Evolutionary conservation across 2,113 vertebrate species (phyloP).

Genomic region (Zapornia atra): DNA sequence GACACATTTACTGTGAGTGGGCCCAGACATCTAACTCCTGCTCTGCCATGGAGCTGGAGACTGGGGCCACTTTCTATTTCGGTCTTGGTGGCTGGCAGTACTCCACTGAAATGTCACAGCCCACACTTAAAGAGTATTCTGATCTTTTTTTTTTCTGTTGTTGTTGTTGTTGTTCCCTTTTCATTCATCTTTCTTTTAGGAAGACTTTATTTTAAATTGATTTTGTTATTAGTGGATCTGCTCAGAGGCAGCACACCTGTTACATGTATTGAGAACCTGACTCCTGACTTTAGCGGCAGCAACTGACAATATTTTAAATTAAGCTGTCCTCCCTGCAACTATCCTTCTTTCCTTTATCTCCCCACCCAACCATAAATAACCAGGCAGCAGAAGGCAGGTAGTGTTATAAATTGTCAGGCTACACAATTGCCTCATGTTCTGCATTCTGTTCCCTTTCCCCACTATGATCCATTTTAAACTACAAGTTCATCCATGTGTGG

Average conservation of each 20-base stretch:
- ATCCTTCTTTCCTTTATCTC: slow-evolving; percentile 65
- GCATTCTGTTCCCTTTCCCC: slow-evolving; percentile 48
- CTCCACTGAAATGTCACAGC: neutral
- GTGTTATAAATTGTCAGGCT: slow-evolving; percentile 64
- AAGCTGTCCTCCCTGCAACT: slow-evolving; percentile 44
- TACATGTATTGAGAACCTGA: slow-evolving; percentile 52
- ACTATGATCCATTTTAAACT: slow-evolving; percentile 63
- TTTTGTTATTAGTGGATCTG: slow-evolving; percentile 42
- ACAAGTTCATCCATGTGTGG: slow-evolving; percentile 46
- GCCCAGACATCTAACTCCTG: neutral
- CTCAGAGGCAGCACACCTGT: slow-evolving; percentile 8
- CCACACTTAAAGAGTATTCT: neutral
- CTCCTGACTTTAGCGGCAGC: slow-evolving; percentile 18
- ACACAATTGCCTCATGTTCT: slow-evolving; percentile 60
- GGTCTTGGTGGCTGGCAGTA: neutral
- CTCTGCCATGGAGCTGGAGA: neutral
- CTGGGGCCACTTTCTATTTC: neutral
- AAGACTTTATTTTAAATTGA: slow-evolving; percentile 32
- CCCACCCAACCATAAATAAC: slow-evolving; percentile 64
- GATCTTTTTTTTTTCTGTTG: neutral
- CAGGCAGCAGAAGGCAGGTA: slow-evolving; percentile 54
- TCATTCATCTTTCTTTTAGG: slow-evolving; percentile 33
- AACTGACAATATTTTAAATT: slow-evolving; percentile 66
- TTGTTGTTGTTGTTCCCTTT: neutral
- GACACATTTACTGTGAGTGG: neutral